These are phyloP conservation scores for Sicus ferrugineus DNA, from an alignment of 2,888 invertebrate genomes.

Conservation along the genomic window DNA sequence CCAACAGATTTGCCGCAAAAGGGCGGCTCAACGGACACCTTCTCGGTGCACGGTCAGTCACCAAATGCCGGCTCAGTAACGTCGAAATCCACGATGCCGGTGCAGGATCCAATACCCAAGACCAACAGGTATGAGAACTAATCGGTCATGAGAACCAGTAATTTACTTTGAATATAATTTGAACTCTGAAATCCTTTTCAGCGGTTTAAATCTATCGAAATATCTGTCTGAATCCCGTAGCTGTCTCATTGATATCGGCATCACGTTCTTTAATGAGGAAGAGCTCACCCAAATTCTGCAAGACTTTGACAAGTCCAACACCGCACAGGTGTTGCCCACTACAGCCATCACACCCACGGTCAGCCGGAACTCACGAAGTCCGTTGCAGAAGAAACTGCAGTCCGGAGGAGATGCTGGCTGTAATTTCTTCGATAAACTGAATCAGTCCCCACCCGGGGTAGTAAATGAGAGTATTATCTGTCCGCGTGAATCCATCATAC, in stretches of 20 bases:
- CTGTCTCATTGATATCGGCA: conserved; percentile 69
- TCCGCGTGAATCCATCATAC: conserved; percentile 79
- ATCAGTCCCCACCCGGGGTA: conserved; percentile 74
- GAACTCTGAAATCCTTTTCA: too few species aligned
- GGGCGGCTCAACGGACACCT: conserved; percentile 60
- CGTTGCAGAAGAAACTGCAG: conserved; percentile 49
- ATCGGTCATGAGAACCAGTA: background rate
- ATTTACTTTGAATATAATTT: too few species aligned
- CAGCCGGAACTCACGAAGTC: conserved; percentile 49
- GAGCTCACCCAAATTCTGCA: conserved; percentile 49
- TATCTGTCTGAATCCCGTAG: conserved; percentile 57
- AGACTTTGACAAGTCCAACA: conserved; percentile 52
- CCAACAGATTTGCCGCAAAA: conserved; percentile 64
- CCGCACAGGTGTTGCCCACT: conserved; percentile 54
- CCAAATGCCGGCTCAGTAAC: conserved; percentile 51
- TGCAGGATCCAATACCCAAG: conserved; percentile 74
- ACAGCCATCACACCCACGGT: conserved; percentile 52
- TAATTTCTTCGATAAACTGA: conserved; percentile 83
- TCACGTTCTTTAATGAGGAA: conserved; percentile 60
- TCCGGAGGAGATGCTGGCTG: conserved; percentile 64
- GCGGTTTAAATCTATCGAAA: conserved; percentile 61
- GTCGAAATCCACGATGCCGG: conserved; percentile 66
- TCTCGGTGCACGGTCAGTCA: conserved; percentile 49
- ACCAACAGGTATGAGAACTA: conserved; percentile 50
- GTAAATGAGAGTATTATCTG: conserved; percentile 75